Conservation (phyloP, 1,140 invertebrate genomes). For the Oryzaephilus surinamensis region DNA sequence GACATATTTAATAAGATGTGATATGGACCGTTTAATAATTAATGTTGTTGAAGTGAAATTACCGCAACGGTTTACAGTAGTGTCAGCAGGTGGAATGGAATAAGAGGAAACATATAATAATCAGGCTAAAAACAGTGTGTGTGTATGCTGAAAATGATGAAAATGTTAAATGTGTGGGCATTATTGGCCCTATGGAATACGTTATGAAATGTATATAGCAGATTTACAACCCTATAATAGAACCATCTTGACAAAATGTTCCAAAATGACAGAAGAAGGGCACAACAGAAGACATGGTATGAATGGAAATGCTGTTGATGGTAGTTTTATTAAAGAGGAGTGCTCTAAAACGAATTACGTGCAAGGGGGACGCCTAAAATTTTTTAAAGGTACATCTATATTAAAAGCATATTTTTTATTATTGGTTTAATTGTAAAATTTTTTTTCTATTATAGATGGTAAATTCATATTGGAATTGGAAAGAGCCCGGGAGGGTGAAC, state of each 20-base stretch:
- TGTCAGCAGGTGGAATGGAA: slow-evolving; percentile 33
- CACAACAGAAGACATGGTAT: slow-evolving; percentile 48
- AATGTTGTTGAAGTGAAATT: slow-evolving; percentile 20
- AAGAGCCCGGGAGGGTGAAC: slow-evolving; percentile 67
- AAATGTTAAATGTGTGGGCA: background rate
- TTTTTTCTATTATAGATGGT: slow-evolving; percentile 49
- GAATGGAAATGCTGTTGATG: slow-evolving; percentile 48
- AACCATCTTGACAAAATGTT: slow-evolving; percentile 46
- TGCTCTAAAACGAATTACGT: slow-evolving; percentile 27
- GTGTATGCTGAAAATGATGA: no score
- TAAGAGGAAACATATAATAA: no score
- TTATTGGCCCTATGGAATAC: slow-evolving; percentile 10
- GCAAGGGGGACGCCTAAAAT: slow-evolving; percentile 47
- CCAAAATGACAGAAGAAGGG: slow-evolving; percentile 54
- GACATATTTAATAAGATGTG: slow-evolving; percentile 17
- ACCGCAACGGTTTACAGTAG: slow-evolving; percentile 18
- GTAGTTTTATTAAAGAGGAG: slow-evolving; percentile 24
- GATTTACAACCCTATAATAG: slow-evolving; percentile 21
- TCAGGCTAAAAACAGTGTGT: no score
- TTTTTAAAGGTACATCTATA: slow-evolving; percentile 45
- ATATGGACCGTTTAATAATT: slow-evolving; percentile 14
- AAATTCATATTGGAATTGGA: slow-evolving; percentile 81
- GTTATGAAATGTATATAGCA: slow-evolving; percentile 34
- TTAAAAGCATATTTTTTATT: no score
- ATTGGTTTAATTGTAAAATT: background rate